Percentiles rank a stretch among this genome's conserved stretches.
These are phyloP conservation scores for Girardinichthys multiradiatus DNA, from an alignment of 2,113 vertebrate genomes.

Conservation along the genomic window DNA sequence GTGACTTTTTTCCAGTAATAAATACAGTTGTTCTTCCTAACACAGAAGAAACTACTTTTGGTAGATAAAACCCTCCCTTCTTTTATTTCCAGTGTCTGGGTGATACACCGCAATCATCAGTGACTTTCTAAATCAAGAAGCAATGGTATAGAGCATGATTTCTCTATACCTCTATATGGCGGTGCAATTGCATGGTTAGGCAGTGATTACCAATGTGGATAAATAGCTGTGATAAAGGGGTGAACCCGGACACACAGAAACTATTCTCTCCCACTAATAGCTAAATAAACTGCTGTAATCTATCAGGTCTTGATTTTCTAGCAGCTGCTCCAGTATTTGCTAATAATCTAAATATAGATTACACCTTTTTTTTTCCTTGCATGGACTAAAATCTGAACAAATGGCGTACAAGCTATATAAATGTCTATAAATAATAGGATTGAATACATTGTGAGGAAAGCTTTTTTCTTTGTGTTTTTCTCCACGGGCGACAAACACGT, in stretches of 20 bases:
- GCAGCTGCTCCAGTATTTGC: slow-evolving; percentile 16
- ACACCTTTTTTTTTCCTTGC: background rate
- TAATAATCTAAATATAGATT: slow-evolving; percentile 5
- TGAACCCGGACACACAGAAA: slow-evolving; percentile 58
- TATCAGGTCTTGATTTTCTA: slow-evolving; percentile 41
- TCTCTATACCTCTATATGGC: background rate
- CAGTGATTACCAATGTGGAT: slow-evolving; percentile 61
- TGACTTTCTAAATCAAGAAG: too few relatives aligned
- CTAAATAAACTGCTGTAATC: slow-evolving; percentile 53
- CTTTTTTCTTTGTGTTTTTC: slow-evolving; percentile 11
- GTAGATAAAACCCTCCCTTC: too few relatives aligned
- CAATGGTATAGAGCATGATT: too few relatives aligned
- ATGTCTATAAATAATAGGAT: slow-evolving; percentile 35
- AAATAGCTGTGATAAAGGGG: slow-evolving; percentile 55
- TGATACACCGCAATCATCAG: too few relatives aligned
- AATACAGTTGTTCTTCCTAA: too few relatives aligned
- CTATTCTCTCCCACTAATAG: slow-evolving; percentile 54
- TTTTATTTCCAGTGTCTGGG: too few relatives aligned
- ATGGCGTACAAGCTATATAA: background rate
- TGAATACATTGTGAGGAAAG: slow-evolving; percentile 20
- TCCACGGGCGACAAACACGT: slow-evolving; percentile 8
- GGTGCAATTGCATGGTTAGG: slow-evolving; percentile 40
- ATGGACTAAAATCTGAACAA: slow-evolving; percentile 16
- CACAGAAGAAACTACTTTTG: too few relatives aligned
- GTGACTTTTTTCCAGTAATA: too few relatives aligned